Evolutionary conservation across 1,140 invertebrate species (phyloP).

Genomic region (Acromyrmex charruanus): DNA sequence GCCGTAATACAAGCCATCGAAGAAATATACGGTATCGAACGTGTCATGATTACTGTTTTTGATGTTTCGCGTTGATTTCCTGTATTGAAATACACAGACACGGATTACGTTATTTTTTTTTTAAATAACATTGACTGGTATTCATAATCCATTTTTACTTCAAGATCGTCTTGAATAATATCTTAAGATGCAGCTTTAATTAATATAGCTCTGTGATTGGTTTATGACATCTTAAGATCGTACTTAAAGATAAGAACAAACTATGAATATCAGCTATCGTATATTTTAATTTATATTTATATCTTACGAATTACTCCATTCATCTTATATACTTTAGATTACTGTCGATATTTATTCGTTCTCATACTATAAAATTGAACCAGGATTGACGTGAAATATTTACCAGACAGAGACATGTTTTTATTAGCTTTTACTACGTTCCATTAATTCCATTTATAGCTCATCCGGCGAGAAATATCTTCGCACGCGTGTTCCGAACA

Average conservation of each 20-base stretch:
- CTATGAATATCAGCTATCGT: no score
- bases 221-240: no score
- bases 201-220: no score
- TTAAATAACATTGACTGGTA: background rate
- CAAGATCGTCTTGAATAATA: no score
- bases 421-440: background rate
- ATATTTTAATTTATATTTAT: conserved; percentile 6
- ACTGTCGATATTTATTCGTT: background rate
- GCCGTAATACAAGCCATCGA: background rate
- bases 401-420: background rate
- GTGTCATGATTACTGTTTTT: background rate
- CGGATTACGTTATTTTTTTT: background rate
- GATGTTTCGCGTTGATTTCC: background rate
- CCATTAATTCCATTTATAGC: conserved; percentile 44
- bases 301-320: background rate
- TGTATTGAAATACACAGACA: background rate
- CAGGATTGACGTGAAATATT: conserved; percentile 1
- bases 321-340: background rate
- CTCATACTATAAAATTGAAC: background rate
- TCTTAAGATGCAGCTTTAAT: no score
- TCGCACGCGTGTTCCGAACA: conserved; percentile 30
- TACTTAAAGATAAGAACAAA: no score
- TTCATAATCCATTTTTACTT: no score
- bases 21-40: background rate
- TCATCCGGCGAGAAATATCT: conserved; percentile 15